Conservation (phyloP, 2,888 invertebrate genomes). For the Ceratothoa steindachneri region DNA sequence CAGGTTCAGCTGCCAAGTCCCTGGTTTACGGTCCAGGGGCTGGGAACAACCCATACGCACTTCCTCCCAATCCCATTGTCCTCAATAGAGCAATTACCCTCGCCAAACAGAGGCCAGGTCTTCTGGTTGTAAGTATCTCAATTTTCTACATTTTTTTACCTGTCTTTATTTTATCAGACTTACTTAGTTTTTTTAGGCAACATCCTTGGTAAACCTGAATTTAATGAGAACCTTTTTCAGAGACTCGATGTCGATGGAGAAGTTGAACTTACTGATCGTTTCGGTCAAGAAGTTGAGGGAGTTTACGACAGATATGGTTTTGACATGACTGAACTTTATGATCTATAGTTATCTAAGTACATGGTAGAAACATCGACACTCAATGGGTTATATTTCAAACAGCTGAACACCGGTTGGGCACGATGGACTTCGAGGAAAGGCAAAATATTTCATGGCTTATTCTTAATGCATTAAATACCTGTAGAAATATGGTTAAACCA, state of each 20-base stretch:
- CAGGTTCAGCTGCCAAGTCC: neutral
- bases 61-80: conserved; percentile 25
- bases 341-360: neutral
- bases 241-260: neutral
- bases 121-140: conserved; percentile 27
- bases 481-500: neutral
- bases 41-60: conserved; percentile 28
- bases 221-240: too few species aligned
- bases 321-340: conserved; percentile 1
- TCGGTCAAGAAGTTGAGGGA: neutral
- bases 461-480: neutral
- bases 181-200: too few species aligned
- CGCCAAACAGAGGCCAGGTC: conserved; percentile 14
- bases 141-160: too few species aligned
- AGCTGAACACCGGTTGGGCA: too few species aligned
- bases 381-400: too few species aligned
- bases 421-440: too few species aligned
- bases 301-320: neutral
- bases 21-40: conserved; percentile 30
- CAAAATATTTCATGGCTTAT: too few species aligned
- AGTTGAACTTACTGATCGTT: neutral
- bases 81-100: conserved; percentile 17
- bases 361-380: too few species aligned
- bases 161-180: too few species aligned
- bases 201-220: too few species aligned